phyloP scores from a whole-genome alignment of 2,888 invertebrate species.

The Rotaria macrura region DNA sequence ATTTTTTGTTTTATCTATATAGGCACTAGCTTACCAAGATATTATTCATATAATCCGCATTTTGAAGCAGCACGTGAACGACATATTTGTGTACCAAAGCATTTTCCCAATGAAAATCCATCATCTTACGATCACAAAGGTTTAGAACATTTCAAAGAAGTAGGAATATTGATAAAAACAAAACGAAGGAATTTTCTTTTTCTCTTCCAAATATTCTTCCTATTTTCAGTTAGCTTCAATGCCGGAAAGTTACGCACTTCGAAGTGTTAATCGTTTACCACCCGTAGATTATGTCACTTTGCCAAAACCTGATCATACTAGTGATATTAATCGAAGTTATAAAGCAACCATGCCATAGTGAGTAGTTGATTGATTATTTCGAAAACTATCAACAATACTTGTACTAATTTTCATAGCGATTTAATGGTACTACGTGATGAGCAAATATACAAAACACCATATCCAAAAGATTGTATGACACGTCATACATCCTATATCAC shows the following conservation, averaged over 20 bases:
- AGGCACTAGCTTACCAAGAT: not conserved
- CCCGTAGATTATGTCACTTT: not conserved
- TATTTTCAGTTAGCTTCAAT: not conserved
- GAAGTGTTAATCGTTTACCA: not conserved
- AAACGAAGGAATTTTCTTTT: too few relatives aligned
- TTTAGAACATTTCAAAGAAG: not conserved
- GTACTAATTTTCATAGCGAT: not conserved
- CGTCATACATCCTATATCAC: not conserved
- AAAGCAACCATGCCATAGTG: not conserved
- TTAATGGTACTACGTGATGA: not conserved
- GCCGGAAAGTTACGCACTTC: not conserved
- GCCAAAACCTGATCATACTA: not conserved
- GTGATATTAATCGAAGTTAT: not conserved
- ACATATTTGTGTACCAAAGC: not conserved
- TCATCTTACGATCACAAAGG: not conserved
- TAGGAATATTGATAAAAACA: not conserved
- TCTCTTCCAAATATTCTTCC: not conserved
- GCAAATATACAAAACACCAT: not conserved
- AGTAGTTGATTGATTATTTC: not conserved
- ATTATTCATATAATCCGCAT: not conserved
- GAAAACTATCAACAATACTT: too few relatives aligned
- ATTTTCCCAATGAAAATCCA: slow-evolving; percentile 1
- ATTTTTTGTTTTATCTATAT: not conserved
- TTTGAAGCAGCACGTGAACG: not conserved
- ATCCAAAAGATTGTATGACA: not conserved